These are phyloP conservation scores for Nyctibius grandis DNA, from an alignment of 2,797 vertebrate species.

Conservation along the genomic window DNA sequence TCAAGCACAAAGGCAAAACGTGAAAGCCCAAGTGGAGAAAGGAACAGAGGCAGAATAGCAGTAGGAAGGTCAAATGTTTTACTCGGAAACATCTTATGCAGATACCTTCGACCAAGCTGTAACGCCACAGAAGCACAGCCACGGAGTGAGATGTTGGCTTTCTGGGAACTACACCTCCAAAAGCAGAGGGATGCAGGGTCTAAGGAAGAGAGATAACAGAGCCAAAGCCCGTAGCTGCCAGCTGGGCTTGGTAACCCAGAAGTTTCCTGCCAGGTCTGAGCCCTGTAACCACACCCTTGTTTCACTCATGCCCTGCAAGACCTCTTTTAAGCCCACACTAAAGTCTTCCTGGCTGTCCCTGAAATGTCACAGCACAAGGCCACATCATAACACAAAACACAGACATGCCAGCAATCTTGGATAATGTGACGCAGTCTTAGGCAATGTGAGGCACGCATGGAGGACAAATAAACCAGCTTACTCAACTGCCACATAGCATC, in stretches of 20 bases:
- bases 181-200: not conserved
- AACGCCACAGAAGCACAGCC: not conserved
- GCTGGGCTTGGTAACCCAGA: not conserved
- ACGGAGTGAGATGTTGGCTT: not conserved
- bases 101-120: not conserved
- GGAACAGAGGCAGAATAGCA: not conserved
- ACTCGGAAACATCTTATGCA: not conserved
- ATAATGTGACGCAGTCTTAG: not conserved
- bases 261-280: not conserved
- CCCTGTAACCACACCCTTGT: not conserved
- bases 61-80: not conserved
- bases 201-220: not conserved
- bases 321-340: not conserved
- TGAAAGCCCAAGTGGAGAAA: not conserved
- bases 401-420: not conserved
- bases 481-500: not conserved
- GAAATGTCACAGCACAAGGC: not conserved
- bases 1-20: not conserved
- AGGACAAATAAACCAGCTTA: not conserved
- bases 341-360: not conserved
- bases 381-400: not conserved
- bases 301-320: not conserved
- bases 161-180: not conserved
- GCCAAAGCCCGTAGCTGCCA: not conserved
- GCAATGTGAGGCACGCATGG: fast-evolving